Percentiles rank a stretch among this genome's conserved stretches.
phyloP scores from a whole-genome alignment of 1,140 invertebrate species.

The Palaemon carinicauda region DNA sequence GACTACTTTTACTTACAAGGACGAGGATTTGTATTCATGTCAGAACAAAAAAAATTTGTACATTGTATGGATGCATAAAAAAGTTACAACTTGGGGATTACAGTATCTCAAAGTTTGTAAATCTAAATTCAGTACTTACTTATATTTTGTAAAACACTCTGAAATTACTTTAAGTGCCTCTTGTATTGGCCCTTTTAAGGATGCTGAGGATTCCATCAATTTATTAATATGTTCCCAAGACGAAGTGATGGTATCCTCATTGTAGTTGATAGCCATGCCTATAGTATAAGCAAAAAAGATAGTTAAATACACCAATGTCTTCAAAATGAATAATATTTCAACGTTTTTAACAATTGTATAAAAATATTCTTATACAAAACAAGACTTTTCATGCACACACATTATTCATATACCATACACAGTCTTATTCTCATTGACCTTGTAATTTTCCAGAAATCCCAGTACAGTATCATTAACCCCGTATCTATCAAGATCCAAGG shows the following conservation, averaged over 20 bases:
- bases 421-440: too few species aligned
- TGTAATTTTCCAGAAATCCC: too few species aligned
- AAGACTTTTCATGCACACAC: too few species aligned
- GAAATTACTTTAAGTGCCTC: constrained; percentile 19
- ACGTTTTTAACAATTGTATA: not conserved
- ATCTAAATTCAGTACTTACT: not conserved
- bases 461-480: too few species aligned
- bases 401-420: too few species aligned
- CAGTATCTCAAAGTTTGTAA: not conserved
- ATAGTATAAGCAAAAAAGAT: not conserved
- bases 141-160: constrained; percentile 39
- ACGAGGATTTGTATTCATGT: too few species aligned
- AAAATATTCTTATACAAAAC: too few species aligned
- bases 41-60: not conserved
- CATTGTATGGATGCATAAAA: not conserved
- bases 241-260: constrained; percentile 29
- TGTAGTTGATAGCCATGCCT: constrained; percentile 35
- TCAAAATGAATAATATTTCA: not conserved
- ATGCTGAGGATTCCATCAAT: not conserved
- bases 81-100: too few species aligned
- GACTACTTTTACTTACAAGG: too few species aligned
- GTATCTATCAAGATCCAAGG: too few species aligned
- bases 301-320: not conserved
- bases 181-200: constrained; percentile 10
- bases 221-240: constrained; percentile 40